These are phyloP conservation scores for Elanus axillaris DNA, from an alignment of 2,113 vertebrate species.

Conservation along the genomic window DNA sequence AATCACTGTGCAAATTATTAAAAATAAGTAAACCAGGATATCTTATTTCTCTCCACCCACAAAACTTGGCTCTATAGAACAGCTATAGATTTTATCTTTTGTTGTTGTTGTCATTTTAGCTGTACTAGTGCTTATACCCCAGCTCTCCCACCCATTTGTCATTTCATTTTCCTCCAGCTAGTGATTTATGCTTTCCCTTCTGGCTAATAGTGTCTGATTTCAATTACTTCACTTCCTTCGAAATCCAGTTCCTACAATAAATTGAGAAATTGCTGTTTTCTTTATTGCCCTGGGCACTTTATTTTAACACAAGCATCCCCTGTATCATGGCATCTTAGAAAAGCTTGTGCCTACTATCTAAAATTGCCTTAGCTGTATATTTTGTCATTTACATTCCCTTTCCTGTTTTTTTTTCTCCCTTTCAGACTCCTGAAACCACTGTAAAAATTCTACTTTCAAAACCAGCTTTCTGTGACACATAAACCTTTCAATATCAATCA, in stretches of 20 bases:
- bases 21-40: background rate
- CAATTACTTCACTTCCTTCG: constrained; percentile 13
- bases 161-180: background rate
- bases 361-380: background rate
- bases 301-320: background rate
- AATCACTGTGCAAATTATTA: background rate
- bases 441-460: background rate
- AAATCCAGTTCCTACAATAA: background rate
- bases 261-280: background rate
- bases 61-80: background rate
- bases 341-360: background rate
- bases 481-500: background rate
- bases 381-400: background rate
- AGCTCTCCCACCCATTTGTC: background rate
- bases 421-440: background rate
- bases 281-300: background rate
- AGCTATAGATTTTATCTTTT: background rate
- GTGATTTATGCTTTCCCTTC: constrained; percentile 7
- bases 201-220: constrained; percentile 4
- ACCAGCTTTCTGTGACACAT: background rate
- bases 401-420: background rate
- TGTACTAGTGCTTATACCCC: background rate
- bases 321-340: background rate
- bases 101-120: background rate
- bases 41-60: background rate